Evolutionary conservation across 2,888 invertebrate genomes (phyloP).

Genomic region (Chromoteleia sp.): DNA sequence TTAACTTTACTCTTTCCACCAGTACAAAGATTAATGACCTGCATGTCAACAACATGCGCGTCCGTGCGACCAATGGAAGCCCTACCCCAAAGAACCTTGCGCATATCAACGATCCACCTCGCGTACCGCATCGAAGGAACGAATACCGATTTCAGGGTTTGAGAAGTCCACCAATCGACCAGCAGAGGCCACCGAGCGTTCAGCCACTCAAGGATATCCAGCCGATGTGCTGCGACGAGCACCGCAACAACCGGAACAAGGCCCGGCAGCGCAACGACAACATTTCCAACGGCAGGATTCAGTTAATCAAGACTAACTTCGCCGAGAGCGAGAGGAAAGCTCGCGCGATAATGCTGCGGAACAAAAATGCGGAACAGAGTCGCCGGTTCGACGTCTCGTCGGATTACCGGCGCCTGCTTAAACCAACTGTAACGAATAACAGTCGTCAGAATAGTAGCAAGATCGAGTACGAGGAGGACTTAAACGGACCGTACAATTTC

Average conservation of each 20-base stretch:
- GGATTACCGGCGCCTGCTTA: conserved; percentile 76
- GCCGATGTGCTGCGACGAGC: conserved; percentile 56
- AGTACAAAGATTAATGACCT: conserved; percentile 83
- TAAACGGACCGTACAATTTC: conserved; percentile 89
- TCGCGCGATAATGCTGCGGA: conserved; percentile 54
- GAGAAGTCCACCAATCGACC: conserved; percentile 9
- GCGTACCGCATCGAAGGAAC: conserved; percentile 75
- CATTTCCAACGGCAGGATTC: conserved; percentile 30
- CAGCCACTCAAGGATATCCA: conserved; percentile 47
- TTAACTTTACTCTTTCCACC: conserved; percentile 31
- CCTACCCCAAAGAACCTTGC: conserved; percentile 71
- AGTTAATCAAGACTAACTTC: conserved; percentile 48
- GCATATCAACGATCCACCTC: conserved; percentile 81
- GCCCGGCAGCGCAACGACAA: conserved; percentile 11
- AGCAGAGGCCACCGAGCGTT: neutral
- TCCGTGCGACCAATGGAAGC: conserved; percentile 47
- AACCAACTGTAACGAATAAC: conserved; percentile 75
- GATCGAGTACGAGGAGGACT: conserved; percentile 85
- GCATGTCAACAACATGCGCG: conserved; percentile 74
- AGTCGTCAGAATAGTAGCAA: conserved; percentile 73
- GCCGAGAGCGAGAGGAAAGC: conserved; percentile 59
- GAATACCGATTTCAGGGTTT: conserved; percentile 45
- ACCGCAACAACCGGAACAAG: conserved; percentile 53
- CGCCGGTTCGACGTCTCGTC: conserved; percentile 71
- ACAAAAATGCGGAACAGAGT: conserved; percentile 30